These are phyloP conservation scores for Scylla paramamosain DNA, from an alignment of 1,140 invertebrate genomes.

Conservation along the genomic window DNA sequence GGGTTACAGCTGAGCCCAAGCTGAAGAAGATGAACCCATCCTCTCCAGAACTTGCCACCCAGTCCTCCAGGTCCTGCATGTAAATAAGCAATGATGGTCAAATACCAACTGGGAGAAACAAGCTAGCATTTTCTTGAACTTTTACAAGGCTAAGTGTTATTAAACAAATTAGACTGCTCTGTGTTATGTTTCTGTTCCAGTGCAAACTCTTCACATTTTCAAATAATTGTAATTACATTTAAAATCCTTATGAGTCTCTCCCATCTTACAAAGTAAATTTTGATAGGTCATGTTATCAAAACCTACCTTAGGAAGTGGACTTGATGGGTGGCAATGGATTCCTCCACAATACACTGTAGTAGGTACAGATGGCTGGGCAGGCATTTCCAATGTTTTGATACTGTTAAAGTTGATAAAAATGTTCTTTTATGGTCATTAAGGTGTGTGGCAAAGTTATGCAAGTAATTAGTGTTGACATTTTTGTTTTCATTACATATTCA, in stretches of 20 bases:
- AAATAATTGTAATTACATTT: too few species aligned
- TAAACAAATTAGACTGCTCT: neutral
- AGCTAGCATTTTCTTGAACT: neutral
- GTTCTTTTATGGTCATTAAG: neutral
- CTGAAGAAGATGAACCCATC: conserved; percentile 71
- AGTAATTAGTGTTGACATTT: neutral
- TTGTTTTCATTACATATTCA: neutral
- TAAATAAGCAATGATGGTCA: too few species aligned
- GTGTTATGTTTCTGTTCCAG: too few species aligned
- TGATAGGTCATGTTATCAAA: too few species aligned
- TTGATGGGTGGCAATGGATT: conserved; percentile 6
- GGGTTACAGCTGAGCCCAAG: conserved; percentile 52
- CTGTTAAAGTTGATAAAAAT: neutral
- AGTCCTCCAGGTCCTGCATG: conserved; percentile 56
- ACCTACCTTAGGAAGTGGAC: conserved; percentile 42
- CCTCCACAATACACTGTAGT: conserved; percentile 26
- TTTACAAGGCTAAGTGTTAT: neutral
- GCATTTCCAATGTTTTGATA: neutral
- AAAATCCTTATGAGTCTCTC: too few species aligned
- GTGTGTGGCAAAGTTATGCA: neutral
- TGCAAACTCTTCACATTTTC: too few species aligned
- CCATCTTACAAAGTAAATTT: too few species aligned
- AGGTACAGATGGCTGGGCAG: neutral
- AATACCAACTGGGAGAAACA: neutral
- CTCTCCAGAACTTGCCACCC: conserved; percentile 50